Conservation (phyloP, 2,888 invertebrate genomes). For the Chouioia cunea region DNA sequence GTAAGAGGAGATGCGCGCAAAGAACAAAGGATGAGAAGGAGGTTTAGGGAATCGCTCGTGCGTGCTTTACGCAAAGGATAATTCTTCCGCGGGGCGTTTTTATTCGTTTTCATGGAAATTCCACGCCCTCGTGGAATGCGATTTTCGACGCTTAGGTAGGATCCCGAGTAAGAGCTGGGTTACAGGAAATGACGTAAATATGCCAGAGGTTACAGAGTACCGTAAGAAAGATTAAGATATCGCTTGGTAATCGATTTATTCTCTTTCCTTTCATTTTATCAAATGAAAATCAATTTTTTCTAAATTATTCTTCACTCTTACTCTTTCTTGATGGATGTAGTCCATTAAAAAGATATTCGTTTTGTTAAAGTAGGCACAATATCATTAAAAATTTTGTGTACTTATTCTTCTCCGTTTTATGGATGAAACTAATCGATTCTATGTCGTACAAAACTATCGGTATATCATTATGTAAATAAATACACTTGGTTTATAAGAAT, state of each 20-base stretch:
- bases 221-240: slow-evolving; percentile 26
- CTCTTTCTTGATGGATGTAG: no score
- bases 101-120: slow-evolving; percentile 55
- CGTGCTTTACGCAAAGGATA: slow-evolving; percentile 55
- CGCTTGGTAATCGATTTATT: slow-evolving; percentile 29
- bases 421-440: no score
- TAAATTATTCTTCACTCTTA: no score
- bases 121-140: slow-evolving; percentile 43
- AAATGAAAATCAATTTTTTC: background rate
- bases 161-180: slow-evolving; percentile 45
- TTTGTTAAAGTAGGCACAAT: no score
- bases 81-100: slow-evolving; percentile 57
- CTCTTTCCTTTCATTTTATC: slow-evolving; percentile 13
- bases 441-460: no score
- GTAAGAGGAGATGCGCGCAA: slow-evolving; percentile 35
- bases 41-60: slow-evolving; percentile 46
- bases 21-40: slow-evolving; percentile 45
- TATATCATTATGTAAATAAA: no score
- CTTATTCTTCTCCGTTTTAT: no score
- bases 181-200: slow-evolving; percentile 50
- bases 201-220: slow-evolving; percentile 20
- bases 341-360: no score
- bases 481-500: no score
- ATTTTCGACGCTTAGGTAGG: slow-evolving; percentile 52
- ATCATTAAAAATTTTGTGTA: no score